A percentile compares a stretch with the other conserved stretches of the same genome.
Evolutionary conservation across 2,113 vertebrate species (phyloP).

Genomic region (Sebastes schlegelii): DNA sequence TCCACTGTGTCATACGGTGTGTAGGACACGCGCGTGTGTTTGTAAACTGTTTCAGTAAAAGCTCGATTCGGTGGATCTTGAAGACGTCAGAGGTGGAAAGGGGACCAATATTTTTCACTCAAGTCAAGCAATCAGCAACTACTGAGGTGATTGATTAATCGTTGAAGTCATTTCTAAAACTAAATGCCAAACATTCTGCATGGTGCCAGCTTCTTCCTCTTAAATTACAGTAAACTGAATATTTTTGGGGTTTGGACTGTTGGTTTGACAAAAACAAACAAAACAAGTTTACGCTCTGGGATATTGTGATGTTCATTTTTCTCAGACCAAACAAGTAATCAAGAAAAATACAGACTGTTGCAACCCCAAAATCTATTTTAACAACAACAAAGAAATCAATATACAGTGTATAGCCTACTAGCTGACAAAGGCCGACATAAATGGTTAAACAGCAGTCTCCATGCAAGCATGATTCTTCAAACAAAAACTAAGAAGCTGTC

Average conservation of each 20-base stretch:
- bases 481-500: background rate
- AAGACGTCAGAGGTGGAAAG: background rate
- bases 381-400: background rate
- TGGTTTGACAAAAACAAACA: background rate
- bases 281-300: background rate
- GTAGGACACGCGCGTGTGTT: slow-evolving; percentile 36
- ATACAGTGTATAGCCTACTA: background rate
- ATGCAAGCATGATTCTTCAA: background rate
- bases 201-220: background rate
- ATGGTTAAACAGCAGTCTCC: background rate
- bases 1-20: slow-evolving; percentile 36
- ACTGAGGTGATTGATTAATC: background rate
- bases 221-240: background rate
- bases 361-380: background rate
- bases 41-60: slow-evolving; percentile 18
- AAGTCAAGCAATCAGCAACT: background rate
- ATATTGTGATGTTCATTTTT: background rate
- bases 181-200: background rate
- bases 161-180: background rate
- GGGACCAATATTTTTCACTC: background rate
- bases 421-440: background rate
- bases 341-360: background rate
- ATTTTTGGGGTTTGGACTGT: background rate
- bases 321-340: background rate
- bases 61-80: background rate